Conservation (phyloP, 2,113 vertebrate species). For the Trogon melanurus region DNA sequence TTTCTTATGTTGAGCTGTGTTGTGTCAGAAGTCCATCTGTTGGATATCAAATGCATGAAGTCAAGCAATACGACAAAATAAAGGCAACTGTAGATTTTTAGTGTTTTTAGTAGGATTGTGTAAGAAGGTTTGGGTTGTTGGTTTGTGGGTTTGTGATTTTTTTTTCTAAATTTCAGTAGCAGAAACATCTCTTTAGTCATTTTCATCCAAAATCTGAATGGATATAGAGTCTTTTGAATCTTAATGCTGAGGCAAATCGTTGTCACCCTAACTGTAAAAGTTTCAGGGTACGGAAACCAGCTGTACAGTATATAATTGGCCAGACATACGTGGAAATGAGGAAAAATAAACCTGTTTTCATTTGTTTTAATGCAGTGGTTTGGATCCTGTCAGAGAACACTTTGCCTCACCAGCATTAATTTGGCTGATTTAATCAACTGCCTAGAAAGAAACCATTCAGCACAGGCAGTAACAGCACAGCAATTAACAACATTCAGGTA, state of each 20-base stretch:
- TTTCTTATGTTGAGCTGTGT: background rate
- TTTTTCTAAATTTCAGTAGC: background rate
- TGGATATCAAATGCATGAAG: background rate
- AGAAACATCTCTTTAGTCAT: background rate
- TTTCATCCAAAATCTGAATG: background rate
- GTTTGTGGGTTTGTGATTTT: background rate
- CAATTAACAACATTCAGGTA: background rate
- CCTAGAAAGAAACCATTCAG: background rate
- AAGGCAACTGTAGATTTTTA: background rate
- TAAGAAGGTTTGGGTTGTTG: background rate
- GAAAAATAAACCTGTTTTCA: background rate
- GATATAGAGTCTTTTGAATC: background rate
- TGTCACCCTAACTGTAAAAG: background rate
- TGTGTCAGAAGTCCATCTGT: background rate
- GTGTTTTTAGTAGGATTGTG: background rate
- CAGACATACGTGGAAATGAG: background rate
- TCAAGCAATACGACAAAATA: background rate
- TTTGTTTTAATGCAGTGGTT: background rate
- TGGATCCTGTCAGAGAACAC: background rate
- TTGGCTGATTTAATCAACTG: background rate
- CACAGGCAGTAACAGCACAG: background rate
- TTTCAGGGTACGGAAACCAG: background rate
- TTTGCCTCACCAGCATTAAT: background rate
- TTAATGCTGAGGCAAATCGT: background rate
- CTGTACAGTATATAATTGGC: background rate